These are phyloP conservation scores for Cephus spinipes DNA, from an alignment of 2,888 invertebrate species.

Conservation along the genomic window DNA sequence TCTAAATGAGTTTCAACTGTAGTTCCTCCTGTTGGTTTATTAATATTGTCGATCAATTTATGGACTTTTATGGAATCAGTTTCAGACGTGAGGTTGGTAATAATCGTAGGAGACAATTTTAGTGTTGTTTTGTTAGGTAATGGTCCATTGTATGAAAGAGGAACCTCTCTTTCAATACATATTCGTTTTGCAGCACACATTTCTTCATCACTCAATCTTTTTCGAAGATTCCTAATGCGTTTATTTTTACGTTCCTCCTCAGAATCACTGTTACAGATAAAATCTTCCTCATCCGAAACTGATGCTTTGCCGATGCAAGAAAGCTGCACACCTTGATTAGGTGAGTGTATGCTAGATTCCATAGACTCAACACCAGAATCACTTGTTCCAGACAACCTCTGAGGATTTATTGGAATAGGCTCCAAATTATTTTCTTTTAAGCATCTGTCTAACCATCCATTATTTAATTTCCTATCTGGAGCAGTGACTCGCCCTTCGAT, in stretches of 20 bases:
- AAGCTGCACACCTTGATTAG: conserved; percentile 18
- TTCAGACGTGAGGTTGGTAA: background rate
- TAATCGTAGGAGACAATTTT: background rate
- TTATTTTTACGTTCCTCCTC: conserved; percentile 69
- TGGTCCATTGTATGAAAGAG: conserved; percentile 16
- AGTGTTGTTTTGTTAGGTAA: conserved; percentile 2
- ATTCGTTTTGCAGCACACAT: conserved; percentile 34
- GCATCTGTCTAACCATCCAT: conserved; percentile 73
- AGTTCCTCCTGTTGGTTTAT: background rate
- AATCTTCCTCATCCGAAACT: conserved; percentile 75
- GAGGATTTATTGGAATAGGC: conserved; percentile 17
- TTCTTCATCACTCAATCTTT: conserved; percentile 58
- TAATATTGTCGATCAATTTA: background rate
- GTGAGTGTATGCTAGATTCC: conserved; percentile 43
- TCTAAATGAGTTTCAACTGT: background rate
- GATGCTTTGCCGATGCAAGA: conserved; percentile 4
- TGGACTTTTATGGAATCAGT: background rate
- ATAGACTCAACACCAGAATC: conserved; percentile 60
- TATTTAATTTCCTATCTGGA: conserved; percentile 66
- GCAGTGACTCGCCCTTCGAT: conserved; percentile 39
- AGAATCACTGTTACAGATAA: conserved; percentile 77
- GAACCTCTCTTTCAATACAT: conserved; percentile 27
- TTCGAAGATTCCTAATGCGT: conserved; percentile 71
- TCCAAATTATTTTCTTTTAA: conserved; percentile 47
- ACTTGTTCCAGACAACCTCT: conserved; percentile 44